Percentiles rank a stretch among this genome's conserved stretches.
phyloP scores from a whole-genome alignment of 2,888 invertebrate genomes.

The Meandrusa payeni region DNA sequence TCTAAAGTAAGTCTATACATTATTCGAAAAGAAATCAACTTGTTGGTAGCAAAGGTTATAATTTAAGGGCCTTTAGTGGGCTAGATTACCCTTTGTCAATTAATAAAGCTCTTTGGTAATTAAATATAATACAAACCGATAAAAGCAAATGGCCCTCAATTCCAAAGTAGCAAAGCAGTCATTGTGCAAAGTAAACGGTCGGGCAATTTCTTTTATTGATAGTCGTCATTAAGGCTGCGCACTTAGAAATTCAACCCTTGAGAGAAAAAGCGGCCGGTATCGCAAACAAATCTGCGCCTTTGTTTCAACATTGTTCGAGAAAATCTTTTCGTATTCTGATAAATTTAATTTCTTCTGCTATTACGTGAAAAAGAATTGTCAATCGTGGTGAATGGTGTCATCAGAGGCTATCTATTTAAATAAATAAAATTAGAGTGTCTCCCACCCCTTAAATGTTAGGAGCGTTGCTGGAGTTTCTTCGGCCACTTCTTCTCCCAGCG shows the following conservation, averaged over 20 bases:
- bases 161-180: conserved; percentile 14
- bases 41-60: no score
- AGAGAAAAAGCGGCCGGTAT: conserved; percentile 5
- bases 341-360: no score
- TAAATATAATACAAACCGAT: conserved; percentile 18
- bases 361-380: no score
- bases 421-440: no score
- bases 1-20: no score
- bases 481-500: no score
- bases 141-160: conserved; percentile 11
- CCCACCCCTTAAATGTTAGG: no score
- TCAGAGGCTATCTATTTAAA: no score
- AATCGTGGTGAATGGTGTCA: no score
- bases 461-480: no score
- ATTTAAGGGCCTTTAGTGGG: conserved; percentile 4
- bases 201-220: conserved; percentile 23
- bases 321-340: background rate
- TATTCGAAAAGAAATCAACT: no score
- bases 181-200: conserved; percentile 22
- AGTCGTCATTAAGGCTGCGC: conserved; percentile 13
- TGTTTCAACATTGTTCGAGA: background rate
- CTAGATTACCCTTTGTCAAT: conserved; percentile 40
- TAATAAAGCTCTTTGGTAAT: conserved; percentile 34
- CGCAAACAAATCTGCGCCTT: conserved; percentile 3
- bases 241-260: conserved; percentile 16